phyloP scores from a whole-genome alignment of 1,140 invertebrate species.

The Littorina saxatilis region DNA sequence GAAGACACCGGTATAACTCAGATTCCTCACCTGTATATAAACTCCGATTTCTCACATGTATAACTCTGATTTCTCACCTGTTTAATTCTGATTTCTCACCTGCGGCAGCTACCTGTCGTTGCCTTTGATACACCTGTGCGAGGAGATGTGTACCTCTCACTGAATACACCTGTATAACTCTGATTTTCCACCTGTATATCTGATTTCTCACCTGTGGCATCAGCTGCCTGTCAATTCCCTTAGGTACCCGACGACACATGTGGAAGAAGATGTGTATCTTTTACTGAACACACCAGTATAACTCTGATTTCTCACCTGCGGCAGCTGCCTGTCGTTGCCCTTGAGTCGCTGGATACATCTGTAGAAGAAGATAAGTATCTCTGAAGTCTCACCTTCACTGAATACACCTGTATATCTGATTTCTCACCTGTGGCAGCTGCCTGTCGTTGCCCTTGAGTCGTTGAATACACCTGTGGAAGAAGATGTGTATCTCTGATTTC shows the following conservation, averaged over 20 bases:
- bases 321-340: conserved; percentile 88
- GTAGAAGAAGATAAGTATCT: conserved; percentile 89
- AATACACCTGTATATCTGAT: too few species aligned
- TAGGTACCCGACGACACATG: too few species aligned
- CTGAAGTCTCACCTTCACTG: conserved; percentile 92
- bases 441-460: conserved; percentile 91
- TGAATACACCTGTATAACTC: too few species aligned
- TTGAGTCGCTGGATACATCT: too few species aligned
- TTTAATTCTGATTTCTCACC: too few species aligned
- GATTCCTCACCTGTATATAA: too few species aligned
- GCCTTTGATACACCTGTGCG: conserved; percentile 90
- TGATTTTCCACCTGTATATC: too few species aligned
- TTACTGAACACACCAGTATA: too few species aligned
- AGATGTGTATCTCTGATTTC: conserved; percentile 88
- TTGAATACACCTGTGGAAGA: conserved; percentile 89
- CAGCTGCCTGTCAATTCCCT: conserved; percentile 88
- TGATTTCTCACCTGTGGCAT: conserved; percentile 99
- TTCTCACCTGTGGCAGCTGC: conserved; percentile 90
- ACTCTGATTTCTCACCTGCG: conserved; percentile 91
- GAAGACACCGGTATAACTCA: too few species aligned
- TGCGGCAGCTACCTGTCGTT: conserved; percentile 93
- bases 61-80: conserved; percentile 92
- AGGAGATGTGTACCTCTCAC: conserved; percentile 87
- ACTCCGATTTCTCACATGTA: too few species aligned
- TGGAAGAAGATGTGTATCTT: conserved; percentile 89